Base-by-base conservation (phyloP, 2,888 invertebrate genomes). In the Oscheius onirici region DNA sequence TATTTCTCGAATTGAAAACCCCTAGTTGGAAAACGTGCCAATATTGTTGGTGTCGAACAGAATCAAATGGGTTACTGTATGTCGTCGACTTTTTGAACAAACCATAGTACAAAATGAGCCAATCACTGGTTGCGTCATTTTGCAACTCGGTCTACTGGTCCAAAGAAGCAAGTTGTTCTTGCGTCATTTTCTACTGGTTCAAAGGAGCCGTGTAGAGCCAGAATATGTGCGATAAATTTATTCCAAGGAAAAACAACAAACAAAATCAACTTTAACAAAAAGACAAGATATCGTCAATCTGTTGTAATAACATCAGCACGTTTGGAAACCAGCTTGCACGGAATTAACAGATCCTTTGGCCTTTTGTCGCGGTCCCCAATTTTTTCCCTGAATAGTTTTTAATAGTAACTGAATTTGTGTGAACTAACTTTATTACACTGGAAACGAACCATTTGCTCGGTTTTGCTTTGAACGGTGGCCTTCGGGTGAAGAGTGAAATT, bases 321-420 rank as follows among this genome's bases (percentile, higher is more conserved):
- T 58, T 65, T 83, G 82, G 69, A 81, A 80, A 34, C 82, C 84
- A 10, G 83, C 83, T 58, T 81, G 78, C 8, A 76, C 76, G 22
- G 86, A 83, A 61, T 82, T 86, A 24, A 86, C 83, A 2, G 87
- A 87, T 60, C 86, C 86, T 66, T 87, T 87, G 2, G 87, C 86
- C 70, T 87, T 85, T 22, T 77, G 69, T 54, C 83, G 76, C 34
- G 87, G 87, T 8, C 87, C 87, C 84, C 85, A 86, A 69, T 87
- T 87, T 67, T 85, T 85, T n/a, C 87, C 86, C 72, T 76, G 55
- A 22, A 71, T 5, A 17, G 8, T 17, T n/a, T 15, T 26, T 10
- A 3, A 20, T 44, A 13, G 8, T 61, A 43, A 40, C 34, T 15
- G 17, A 44, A 24, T 20, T 17, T n/a, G n/a, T n/a, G n/a, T 28